phyloP scores from a whole-genome alignment of 2,113 vertebrate species.

The Callionymus lyra region DNA sequence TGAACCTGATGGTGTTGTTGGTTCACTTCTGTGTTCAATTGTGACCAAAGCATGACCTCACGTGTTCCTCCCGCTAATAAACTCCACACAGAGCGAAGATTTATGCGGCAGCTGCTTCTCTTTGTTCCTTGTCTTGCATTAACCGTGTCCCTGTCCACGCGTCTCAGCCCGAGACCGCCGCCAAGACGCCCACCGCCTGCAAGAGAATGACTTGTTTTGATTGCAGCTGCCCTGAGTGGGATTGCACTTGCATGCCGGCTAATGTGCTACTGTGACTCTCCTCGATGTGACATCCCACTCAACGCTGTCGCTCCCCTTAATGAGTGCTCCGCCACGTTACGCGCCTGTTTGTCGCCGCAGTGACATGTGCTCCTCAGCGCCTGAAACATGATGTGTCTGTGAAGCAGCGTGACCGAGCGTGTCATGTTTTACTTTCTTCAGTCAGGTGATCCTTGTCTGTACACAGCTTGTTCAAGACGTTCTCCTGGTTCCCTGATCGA shows the following conservation, averaged over 20 bases:
- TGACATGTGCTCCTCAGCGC: constrained; percentile 47
- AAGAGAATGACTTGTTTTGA: constrained; percentile 96
- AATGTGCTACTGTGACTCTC: constrained; percentile 91
- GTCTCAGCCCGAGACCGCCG: constrained; percentile 82
- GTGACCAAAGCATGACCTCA: no score
- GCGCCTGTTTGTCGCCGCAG: constrained; percentile 91
- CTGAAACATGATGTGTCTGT: constrained; percentile 29
- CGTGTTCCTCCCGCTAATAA: no score
- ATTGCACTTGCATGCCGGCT: constrained; percentile 93
- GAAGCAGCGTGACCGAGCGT: constrained; percentile 15
- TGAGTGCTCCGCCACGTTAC: constrained; percentile 91
- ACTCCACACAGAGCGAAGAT: no score
- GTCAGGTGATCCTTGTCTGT: no score
- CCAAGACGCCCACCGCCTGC: constrained; percentile 84
- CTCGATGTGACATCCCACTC: constrained; percentile 86
- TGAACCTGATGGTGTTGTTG: no score
- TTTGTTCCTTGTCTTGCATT: constrained; percentile 41
- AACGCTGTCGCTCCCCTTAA: constrained; percentile 97
- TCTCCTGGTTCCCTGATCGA: no score
- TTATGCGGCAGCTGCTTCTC: constrained; percentile 29
- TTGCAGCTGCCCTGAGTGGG: constrained; percentile 86
- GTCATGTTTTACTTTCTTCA: constrained; percentile 31
- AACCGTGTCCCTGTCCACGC: constrained; percentile 71
- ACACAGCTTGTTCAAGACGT: constrained; percentile 2
- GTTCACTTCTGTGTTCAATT: no score